Evolutionary conservation across 2,113 vertebrate genomes (phyloP).

Genomic region (Caretta caretta): DNA sequence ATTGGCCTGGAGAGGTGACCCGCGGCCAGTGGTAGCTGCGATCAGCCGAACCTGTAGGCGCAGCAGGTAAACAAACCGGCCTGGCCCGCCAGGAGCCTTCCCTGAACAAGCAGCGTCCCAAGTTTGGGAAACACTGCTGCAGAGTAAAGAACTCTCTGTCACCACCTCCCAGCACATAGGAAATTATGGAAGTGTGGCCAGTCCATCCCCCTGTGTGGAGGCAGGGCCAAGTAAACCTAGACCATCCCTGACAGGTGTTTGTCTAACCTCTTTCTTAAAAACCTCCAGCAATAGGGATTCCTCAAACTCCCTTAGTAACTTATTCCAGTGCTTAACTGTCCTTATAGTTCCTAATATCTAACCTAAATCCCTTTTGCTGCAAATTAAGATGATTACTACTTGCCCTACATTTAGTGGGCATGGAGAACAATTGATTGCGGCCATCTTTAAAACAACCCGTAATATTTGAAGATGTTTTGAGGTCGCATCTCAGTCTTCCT

Average conservation of each 20-base stretch:
- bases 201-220: background rate
- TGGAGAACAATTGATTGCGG: background rate
- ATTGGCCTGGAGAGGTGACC: too few relatives aligned
- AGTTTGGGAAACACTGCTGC: background rate
- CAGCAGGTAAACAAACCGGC: too few relatives aligned
- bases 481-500: background rate
- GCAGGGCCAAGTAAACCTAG: background rate
- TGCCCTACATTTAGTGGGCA: background rate
- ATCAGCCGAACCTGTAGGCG: too few relatives aligned
- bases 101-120: too few relatives aligned
- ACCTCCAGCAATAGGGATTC: background rate
- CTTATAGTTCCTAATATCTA: background rate
- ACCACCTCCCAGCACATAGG: background rate
- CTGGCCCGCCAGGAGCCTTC: too few relatives aligned
- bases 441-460: background rate
- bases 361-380: background rate
- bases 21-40: too few relatives aligned
- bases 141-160: background rate
- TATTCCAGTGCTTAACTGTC: background rate
- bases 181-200: rapidly evolving
- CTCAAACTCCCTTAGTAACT: background rate
- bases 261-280: background rate
- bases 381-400: background rate
- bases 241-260: background rate
- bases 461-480: background rate